Evolutionary conservation across 2,797 vertebrate genomes (phyloP).

Genomic region (Rallus crepitans): DNA sequence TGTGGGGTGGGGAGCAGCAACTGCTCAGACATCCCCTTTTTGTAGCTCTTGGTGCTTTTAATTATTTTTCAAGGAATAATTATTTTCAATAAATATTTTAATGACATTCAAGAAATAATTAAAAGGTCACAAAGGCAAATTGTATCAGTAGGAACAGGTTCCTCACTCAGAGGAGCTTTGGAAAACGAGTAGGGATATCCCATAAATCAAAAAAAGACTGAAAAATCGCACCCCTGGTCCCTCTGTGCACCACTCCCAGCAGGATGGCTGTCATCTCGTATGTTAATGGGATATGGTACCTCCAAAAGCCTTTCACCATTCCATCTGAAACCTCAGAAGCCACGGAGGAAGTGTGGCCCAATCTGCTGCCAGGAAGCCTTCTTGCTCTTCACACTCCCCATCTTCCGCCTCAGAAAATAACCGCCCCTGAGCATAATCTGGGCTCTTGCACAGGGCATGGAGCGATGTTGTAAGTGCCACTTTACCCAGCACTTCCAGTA

Average conservation of each 20-base stretch:
- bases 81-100: not conserved
- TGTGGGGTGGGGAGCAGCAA: not conserved
- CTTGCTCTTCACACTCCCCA: not conserved
- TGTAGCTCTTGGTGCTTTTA: not conserved
- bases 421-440: fast-evolving
- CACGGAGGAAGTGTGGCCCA: not conserved
- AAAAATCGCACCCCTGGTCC: not conserved
- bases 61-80: no score
- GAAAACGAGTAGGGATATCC: not conserved
- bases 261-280: not conserved
- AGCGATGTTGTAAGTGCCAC: not conserved
- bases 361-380: not conserved
- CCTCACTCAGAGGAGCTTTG: not conserved
- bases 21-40: not conserved
- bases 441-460: not conserved
- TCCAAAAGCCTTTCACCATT: not conserved
- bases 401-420: not conserved
- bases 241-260: not conserved
- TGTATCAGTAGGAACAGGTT: not conserved
- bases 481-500: not conserved
- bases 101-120: not conserved
- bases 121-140: not conserved
- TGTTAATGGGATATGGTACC: not conserved
- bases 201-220: not conserved
- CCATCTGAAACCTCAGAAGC: not conserved